Base-by-base conservation (phyloP, 37 sponge, comb jelly and placozoan genomes). In the Halichondria panicea region DNA sequence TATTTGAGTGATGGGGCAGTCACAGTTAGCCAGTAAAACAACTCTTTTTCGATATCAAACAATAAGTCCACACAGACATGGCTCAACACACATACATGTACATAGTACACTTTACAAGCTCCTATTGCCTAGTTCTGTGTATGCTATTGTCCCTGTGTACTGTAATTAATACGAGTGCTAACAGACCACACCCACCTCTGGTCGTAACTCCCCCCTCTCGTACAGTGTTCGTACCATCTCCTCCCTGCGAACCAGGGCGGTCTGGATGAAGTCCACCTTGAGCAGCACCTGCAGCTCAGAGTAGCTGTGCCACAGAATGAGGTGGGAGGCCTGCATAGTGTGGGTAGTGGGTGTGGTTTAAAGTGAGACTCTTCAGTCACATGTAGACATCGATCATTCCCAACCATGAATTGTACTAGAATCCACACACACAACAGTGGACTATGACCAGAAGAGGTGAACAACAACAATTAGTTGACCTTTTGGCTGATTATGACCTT, bases 241-340 rank as follows among this genome's bases (percentile, higher is more conserved):
- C n/a, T 86, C 87, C 48, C 74, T 86, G 43, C 68, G 56, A 39
- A 45, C 71, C 0, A 42, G 12, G 15, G 87, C 87, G 25, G 87
- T 80, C 41, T 68, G 57, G 33, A 59, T 21, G 54, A 86, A 70
- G 62, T 86, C 87, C 28, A 86, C 9, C 43, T 45, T 32, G 43
- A 74, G 44, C 36, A 86, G 67, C 12, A 86, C 48, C 38, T 71
- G 74, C 18, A 86, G 45, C 33, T 79, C 74, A 30, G 81, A 74
- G 63, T 43, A 74, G 37, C 11, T 74, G 40, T 79, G 68, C 87
- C 87, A 86, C 45, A 78, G 28, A 0, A 82, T 40, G 33, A 67
- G 0, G 2, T 52, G 75, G 36, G 66, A 55, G 19, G 68, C 66
- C 57, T 72, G 38, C 7, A 53, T 46, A 13, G 4, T 18, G 44